phyloP scores from a whole-genome alignment of 2,113 vertebrate species.

The Sorex araneus region DNA sequence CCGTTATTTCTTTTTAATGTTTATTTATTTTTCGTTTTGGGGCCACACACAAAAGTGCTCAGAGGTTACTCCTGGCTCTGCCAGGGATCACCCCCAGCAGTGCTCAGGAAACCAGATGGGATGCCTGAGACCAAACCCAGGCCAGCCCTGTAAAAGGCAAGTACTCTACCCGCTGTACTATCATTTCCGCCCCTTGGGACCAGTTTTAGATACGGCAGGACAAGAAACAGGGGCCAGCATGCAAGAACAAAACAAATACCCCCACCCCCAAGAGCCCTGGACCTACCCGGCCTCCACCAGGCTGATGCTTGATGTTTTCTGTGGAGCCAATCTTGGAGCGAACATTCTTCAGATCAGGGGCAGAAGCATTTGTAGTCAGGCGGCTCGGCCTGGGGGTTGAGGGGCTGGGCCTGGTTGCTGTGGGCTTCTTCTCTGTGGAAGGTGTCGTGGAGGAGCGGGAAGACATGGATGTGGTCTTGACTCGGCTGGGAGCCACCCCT shows the following conservation, averaged over 20 bases:
- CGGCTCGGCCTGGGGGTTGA: slow-evolving; percentile 85
- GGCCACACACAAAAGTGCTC: no score
- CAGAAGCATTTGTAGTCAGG: slow-evolving; percentile 83
- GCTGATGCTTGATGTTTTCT: slow-evolving; percentile 96
- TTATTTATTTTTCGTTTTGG: no score
- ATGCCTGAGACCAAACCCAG: no score
- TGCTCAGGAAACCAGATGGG: no score
- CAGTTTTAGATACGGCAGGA: slow-evolving; percentile 45
- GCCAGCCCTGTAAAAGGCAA: no score
- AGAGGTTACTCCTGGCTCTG: no score
- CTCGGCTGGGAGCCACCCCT: slow-evolving; percentile 75
- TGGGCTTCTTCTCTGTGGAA: slow-evolving; percentile 88
- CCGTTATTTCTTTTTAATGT: no score
- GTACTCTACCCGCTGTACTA: no score
- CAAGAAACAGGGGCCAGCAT: background rate
- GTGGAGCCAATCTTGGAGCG: slow-evolving; percentile 97
- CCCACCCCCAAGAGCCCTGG: no score
- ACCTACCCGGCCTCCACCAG: slow-evolving; percentile 96
- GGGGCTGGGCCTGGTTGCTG: slow-evolving; percentile 58
- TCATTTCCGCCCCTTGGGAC: background rate
- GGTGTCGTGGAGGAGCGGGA: slow-evolving; percentile 83
- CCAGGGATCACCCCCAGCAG: no score
- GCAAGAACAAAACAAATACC: background rate
- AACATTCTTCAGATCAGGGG: slow-evolving; percentile 91
- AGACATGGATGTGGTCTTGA: slow-evolving; percentile 85